Base-by-base conservation (phyloP, 1,140 invertebrate species). In the Anoplolepis gracilipes region DNA sequence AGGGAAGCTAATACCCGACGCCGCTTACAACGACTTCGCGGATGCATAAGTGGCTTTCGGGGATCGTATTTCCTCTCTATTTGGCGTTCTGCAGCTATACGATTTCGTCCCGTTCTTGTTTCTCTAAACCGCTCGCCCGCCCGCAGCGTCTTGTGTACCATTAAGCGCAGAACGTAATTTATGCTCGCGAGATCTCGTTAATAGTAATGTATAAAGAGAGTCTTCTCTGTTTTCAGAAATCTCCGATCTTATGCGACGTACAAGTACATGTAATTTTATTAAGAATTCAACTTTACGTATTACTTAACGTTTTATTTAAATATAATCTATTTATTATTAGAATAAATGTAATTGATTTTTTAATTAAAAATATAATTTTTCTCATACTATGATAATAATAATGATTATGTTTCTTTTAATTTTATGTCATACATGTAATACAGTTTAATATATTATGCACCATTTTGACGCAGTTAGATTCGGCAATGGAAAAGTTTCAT, bases 381-480 rank as follows among this genome's bases (percentile, higher is more conserved):
- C n/a, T 16, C 11, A 36, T 0, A 5, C 46, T 46, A 42, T 19
- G 36, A 46, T 59, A 76, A 10, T 39, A 39, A 46, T 46, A 8
- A 46, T 13, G 13, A 46, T 46, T 46, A 16, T 16, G 11, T 13
- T 13, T 4, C 3, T 46, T 7, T 46, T 46, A 28, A 11, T 59
- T 59, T 57, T 39, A 75, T 1, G 0, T 59, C 13, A 2, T 10
- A 11, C n/a, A 59, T 86, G n/a, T n/a, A 75, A 53, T 22, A 10
- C 16, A 19, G 1, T 73, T 39, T 3, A 72, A 72, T 88, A n/a
- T 46, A 79, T 88, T 85, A 88, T 73, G 59, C 46, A 64, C 59
- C 70, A 88, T 79, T 70, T 79, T 30, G 46, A 76, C 42, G 87
- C 72, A 53, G 72, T 86, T 77, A 70, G 88, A 77, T 55, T 67